These are phyloP conservation scores for Drosophila neotestacea DNA, from an alignment of 2,888 invertebrate genomes.

Conservation along the genomic window DNA sequence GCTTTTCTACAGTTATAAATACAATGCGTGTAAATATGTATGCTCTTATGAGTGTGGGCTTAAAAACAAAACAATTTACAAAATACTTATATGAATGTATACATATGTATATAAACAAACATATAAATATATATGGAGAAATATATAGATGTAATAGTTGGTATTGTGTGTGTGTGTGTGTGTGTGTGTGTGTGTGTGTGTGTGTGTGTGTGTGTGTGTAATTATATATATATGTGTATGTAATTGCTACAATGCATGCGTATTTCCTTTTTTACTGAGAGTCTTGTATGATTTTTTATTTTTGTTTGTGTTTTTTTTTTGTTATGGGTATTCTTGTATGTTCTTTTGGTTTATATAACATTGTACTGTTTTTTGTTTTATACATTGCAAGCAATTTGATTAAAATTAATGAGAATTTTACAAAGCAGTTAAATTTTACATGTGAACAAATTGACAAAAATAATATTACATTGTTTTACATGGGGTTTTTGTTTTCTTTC, in stretches of 20 bases:
- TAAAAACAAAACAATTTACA: constrained; percentile 72
- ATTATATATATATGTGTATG: constrained; percentile 26
- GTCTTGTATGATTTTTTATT: constrained; percentile 32
- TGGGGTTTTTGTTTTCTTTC: constrained; percentile 33
- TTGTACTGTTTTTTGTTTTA: constrained; percentile 37
- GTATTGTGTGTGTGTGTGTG: constrained; percentile 20
- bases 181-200: constrained; percentile 17
- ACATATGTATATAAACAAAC: constrained; percentile 33
- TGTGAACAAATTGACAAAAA: constrained; percentile 66
- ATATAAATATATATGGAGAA: constrained; percentile 33
- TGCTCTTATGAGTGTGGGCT: constrained; percentile 45
- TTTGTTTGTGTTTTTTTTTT: constrained; percentile 24
- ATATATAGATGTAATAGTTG: constrained; percentile 33
- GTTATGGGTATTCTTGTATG: constrained; percentile 8
- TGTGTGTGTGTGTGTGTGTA: constrained; percentile 18
- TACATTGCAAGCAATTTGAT: constrained; percentile 61
- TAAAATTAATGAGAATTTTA: constrained; percentile 75
- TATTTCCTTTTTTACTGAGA: constrained; percentile 21
- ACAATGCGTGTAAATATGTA: constrained; percentile 58
- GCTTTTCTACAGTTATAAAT: constrained; percentile 62
- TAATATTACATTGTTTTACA: constrained; percentile 59
- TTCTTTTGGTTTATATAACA: constrained; percentile 21
- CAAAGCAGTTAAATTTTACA: constrained; percentile 71
- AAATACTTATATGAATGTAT: constrained; percentile 53
- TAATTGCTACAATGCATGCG: constrained; percentile 20